A percentile compares a stretch with the other conserved stretches of the same genome.
These are phyloP conservation scores for Drosophila parvula DNA, from an alignment of 1,140 invertebrate genomes.

Conservation along the genomic window DNA sequence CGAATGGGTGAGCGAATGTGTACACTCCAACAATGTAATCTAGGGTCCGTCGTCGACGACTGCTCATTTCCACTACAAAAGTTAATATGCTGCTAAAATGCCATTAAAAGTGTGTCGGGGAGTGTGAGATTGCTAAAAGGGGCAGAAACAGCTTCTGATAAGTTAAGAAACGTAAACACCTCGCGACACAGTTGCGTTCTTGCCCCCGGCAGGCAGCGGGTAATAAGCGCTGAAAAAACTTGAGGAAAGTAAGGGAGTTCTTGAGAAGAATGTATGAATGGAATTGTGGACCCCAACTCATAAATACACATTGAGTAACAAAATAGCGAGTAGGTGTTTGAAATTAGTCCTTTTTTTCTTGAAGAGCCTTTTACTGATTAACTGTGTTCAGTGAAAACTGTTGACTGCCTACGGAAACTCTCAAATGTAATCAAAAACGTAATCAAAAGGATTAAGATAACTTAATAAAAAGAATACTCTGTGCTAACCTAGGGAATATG, in stretches of 20 bases:
- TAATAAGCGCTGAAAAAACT: conserved; percentile 62
- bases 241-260: conserved; percentile 5
- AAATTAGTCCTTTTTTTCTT: conserved; percentile 14
- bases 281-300: conserved; percentile 30
- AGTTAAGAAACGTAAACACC: conserved; percentile 70
- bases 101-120: conserved; percentile 60
- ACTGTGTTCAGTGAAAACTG: neutral
- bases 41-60: conserved; percentile 55
- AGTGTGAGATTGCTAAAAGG: neutral
- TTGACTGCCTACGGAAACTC: no score
- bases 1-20: conserved; percentile 19
- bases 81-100: conserved; percentile 81
- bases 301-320: conserved; percentile 51
- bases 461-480: no score
- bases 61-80: conserved; percentile 77
- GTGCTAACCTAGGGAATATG: no score
- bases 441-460: no score
- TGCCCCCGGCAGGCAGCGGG: conserved; percentile 31
- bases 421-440: no score
- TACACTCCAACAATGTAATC: conserved; percentile 61
- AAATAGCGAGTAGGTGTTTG: neutral
- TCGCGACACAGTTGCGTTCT: conserved; percentile 60
- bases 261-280: conserved; percentile 18
- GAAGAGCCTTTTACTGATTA: no score
- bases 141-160: conserved; percentile 56